Conservation (phyloP, 1,140 invertebrate species). For the Drosophila mojavensis region DNA sequence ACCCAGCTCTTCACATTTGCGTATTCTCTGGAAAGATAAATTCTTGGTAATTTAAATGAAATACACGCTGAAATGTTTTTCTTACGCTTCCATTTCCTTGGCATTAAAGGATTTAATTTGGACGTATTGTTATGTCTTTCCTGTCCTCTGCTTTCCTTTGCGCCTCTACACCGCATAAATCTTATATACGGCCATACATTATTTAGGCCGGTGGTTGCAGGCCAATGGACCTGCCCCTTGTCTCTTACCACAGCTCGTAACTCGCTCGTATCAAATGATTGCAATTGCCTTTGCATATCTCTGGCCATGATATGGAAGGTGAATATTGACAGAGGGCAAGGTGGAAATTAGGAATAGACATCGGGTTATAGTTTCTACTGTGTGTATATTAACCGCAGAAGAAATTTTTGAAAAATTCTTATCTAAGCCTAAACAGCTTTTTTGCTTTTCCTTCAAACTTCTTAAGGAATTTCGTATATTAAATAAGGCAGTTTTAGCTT, state of each 20-base stretch:
- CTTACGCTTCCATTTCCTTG: conserved; percentile 26
- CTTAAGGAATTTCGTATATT: too few relatives aligned
- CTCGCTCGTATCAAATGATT: not conserved
- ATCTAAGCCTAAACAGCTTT: too few relatives aligned
- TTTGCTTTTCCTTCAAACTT: too few relatives aligned
- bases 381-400: too few relatives aligned
- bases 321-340: too few relatives aligned
- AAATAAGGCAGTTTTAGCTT: too few relatives aligned
- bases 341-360: too few relatives aligned
- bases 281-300: conserved; percentile 2
- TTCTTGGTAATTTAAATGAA: conserved; percentile 76
- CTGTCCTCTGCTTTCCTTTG: not conserved
- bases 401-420: too few relatives aligned
- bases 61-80: conserved; percentile 62
- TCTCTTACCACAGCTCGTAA: too few relatives aligned
- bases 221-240: not conserved
- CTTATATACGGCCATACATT: conserved; percentile 11
- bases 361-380: too few relatives aligned
- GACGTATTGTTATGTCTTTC: conserved; percentile 64
- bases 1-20: conserved; percentile 40
- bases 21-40: conserved; percentile 53
- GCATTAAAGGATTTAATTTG: conserved; percentile 77
- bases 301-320: too few relatives aligned
- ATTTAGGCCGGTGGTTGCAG: conserved; percentile 29
- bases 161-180: conserved; percentile 27